Evolutionary conservation across 1,140 invertebrate genomes (phyloP).

Genomic region (Euura saliciscinereae): DNA sequence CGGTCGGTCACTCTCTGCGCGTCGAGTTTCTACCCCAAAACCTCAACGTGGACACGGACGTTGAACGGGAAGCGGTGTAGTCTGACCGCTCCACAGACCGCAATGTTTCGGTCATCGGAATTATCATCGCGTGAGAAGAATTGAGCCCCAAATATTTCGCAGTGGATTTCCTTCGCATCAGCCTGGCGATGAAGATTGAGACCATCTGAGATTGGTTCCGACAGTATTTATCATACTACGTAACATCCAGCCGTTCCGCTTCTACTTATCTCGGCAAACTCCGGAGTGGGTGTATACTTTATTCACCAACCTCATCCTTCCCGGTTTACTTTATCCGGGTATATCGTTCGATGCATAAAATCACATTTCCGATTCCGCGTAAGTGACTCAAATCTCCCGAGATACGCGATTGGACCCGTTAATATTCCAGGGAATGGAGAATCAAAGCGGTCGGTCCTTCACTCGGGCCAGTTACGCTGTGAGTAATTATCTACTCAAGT

Average conservation of each 20-base stretch:
- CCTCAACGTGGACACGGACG: conserved; percentile 1
- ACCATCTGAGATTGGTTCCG: not conserved
- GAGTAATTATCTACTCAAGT: not conserved
- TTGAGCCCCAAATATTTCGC: not conserved
- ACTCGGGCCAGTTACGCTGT: too few species aligned
- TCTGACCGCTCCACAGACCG: not conserved
- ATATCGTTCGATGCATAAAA: not conserved
- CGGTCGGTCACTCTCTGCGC: conserved; percentile 22
- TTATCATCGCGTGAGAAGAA: not conserved
- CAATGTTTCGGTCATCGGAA: conserved; percentile 1
- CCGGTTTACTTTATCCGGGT: not conserved
- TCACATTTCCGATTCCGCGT: too few species aligned
- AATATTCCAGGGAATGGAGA: too few species aligned
- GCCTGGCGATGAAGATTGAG: not conserved
- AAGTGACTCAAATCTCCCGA: too few species aligned
- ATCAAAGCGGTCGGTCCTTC: too few species aligned
- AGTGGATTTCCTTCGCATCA: not conserved
- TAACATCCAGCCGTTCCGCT: not conserved
- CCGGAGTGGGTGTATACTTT: not conserved
- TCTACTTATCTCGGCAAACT: not conserved
- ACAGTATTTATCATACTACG: not conserved
- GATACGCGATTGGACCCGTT: too few species aligned
- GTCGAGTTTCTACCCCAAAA: conserved; percentile 24
- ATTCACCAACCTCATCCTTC: not conserved
- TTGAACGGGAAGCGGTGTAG: not conserved